These are phyloP conservation scores for Nyctibius grandis DNA, from an alignment of 2,797 vertebrate genomes.

Conservation along the genomic window DNA sequence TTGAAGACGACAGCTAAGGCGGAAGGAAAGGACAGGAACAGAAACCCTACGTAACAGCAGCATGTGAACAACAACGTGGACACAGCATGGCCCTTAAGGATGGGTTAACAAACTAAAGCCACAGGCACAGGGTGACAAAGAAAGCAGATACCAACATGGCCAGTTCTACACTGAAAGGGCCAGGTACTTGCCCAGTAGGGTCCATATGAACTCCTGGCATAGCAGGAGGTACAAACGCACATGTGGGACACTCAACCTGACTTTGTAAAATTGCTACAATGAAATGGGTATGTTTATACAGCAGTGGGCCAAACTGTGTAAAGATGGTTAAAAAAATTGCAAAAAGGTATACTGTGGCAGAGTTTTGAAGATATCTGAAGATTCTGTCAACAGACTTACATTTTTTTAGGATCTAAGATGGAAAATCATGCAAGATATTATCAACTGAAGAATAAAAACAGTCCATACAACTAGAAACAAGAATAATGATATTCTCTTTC, in stretches of 20 bases:
- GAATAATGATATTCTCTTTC: neutral
- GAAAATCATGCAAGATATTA: neutral
- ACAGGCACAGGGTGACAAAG: neutral
- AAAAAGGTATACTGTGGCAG: neutral
- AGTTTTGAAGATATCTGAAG: neutral
- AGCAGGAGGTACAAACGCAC: neutral
- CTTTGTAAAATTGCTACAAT: neutral
- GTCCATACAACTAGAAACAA: neutral
- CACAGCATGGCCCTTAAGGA: neutral
- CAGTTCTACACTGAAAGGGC: neutral
- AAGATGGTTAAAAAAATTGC: neutral
- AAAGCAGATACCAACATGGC: neutral
- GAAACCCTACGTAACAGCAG: neutral
- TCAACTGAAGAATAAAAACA: neutral
- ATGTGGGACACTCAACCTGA: accelerated
- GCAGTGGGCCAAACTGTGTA: neutral
- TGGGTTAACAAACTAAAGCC: neutral
- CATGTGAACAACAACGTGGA: neutral
- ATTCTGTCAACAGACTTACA: neutral
- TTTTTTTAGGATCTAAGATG: neutral
- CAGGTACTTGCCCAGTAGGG: too few relatives aligned
- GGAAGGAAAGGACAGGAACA: neutral
- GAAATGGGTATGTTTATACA: neutral
- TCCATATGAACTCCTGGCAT: neutral
- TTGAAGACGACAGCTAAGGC: neutral